A percentile compares a stretch with the other conserved stretches of the same genome.
phyloP scores from a whole-genome alignment of 1,140 invertebrate species.

The Pachypsylla venusta region DNA sequence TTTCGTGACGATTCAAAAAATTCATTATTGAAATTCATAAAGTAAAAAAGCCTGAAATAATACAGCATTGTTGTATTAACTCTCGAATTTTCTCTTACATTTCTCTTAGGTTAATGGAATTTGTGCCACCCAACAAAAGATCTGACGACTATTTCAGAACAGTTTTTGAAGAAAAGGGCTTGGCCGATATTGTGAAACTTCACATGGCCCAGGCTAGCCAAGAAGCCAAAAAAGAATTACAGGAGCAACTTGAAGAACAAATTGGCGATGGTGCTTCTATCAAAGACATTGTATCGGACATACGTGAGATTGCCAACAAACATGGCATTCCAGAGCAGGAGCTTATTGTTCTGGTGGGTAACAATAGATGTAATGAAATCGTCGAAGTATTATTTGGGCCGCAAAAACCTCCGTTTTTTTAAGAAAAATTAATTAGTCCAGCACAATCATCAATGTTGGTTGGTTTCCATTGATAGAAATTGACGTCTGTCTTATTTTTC shows the following conservation, averaged over 20 bases:
- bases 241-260: conserved; percentile 57
- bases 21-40: no score
- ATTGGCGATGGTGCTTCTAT: conserved; percentile 64
- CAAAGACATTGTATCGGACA: conserved; percentile 63
- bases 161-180: conserved; percentile 68
- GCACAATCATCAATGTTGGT: no score
- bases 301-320: conserved; percentile 69
- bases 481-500: no score
- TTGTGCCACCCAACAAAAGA: conserved; percentile 83
- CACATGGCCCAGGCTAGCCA: conserved; percentile 81
- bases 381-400: no score
- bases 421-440: no score
- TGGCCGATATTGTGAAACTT: conserved; percentile 74
- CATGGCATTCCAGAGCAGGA: conserved; percentile 77
- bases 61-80: conserved; percentile 13
- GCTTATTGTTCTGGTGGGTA: conserved; percentile 46
- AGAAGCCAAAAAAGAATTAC: conserved; percentile 65
- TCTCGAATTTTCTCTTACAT: no score
- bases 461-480: no score
- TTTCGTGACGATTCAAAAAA: conserved; percentile 18
- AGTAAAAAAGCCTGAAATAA: no score
- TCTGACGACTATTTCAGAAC: conserved; percentile 74
- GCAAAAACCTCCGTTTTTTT: no score
- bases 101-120: conserved; percentile 70
- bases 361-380: no score